A percentile compares a stretch with the other conserved stretches of the same genome.
phyloP scores from a whole-genome alignment of 2,113 vertebrate species.

The Phyllostomus discolor region DNA sequence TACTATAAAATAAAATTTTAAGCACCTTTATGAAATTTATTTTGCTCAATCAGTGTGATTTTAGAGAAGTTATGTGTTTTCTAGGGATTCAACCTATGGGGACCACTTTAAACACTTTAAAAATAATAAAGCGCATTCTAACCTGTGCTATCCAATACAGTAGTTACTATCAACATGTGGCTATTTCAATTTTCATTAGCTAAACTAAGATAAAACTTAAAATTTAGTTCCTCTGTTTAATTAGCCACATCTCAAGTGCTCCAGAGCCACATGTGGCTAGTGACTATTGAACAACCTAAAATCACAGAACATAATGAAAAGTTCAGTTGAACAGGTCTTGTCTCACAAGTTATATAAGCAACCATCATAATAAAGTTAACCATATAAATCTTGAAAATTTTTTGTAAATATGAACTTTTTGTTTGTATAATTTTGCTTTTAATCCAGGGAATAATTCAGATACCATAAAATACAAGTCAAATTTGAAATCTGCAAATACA shows the following conservation, averaged over 20 bases:
- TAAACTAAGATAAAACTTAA: conserved; percentile 9
- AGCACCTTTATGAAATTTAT: conserved; percentile 10
- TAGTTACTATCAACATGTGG: neutral
- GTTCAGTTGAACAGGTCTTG: neutral
- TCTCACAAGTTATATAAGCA: neutral
- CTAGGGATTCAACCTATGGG: neutral
- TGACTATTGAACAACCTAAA: neutral
- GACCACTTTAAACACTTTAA: neutral
- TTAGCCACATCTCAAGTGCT: neutral
- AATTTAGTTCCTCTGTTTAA: neutral
- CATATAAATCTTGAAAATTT: neutral
- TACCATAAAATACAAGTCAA: conserved; percentile 3
- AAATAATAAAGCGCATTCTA: neutral
- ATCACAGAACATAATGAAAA: neutral
- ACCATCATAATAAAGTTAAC: neutral
- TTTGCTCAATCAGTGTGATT: neutral
- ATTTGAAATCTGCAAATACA: neutral
- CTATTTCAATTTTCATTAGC: neutral
- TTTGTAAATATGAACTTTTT: neutral
- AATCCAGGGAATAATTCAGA: neutral
- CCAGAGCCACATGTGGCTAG: neutral
- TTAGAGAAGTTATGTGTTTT: neutral
- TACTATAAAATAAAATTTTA: conserved; percentile 21
- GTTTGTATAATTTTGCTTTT: neutral
- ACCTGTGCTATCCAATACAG: neutral